Evolutionary conservation across 2,113 vertebrate species (phyloP), one percentile per base, ranked within the genome.

Genomic region (Sturnira hondurensis): DNA sequence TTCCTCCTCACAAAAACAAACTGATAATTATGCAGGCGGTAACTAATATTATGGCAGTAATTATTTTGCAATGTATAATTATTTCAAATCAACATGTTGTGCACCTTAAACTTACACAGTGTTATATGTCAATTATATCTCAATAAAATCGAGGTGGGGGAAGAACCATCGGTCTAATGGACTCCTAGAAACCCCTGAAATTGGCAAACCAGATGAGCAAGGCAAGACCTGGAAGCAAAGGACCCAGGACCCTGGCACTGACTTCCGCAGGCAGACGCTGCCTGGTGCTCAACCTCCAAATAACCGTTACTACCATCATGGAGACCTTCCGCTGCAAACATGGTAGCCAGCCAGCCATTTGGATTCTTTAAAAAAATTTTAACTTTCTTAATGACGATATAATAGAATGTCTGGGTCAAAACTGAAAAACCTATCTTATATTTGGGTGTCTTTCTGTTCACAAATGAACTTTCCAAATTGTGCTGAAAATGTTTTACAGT

Each of bases 391-490:
- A 84, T 54, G 13, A 56, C 83, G 43, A 56, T 11, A 86, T 38
- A 67, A 26, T 45, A 91, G n/a, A 86, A 88, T 15, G 31, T 68
- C 56, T 93, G 65, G 93, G 36, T 92, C 73, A 80, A 28, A 52
- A 90, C 36, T 47, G 26, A 52, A 92, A 96, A 76, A 61, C 70
- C 31, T 61, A 38, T 38, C 38, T 68, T 68, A 54, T 28, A 86
- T 52, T 89, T 63, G 56, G 19, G 19, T 86, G 4, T 10, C 56
- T 84, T 89, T 93, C 67, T 95, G 9, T 86, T 70, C 45, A 77
- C 41, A 90, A 93, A 81, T 33, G 20, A 88, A 52, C 19, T 84
- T 93, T 47, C 31, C 92, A 92, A 94, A 87, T n/a, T 86, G 11
- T 82, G 68, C 15, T 67, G 2, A 94, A 63, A 73, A 74, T 87